phyloP scores from a whole-genome alignment of 2,797 vertebrate genomes.

The Notolabrus celidotus region DNA sequence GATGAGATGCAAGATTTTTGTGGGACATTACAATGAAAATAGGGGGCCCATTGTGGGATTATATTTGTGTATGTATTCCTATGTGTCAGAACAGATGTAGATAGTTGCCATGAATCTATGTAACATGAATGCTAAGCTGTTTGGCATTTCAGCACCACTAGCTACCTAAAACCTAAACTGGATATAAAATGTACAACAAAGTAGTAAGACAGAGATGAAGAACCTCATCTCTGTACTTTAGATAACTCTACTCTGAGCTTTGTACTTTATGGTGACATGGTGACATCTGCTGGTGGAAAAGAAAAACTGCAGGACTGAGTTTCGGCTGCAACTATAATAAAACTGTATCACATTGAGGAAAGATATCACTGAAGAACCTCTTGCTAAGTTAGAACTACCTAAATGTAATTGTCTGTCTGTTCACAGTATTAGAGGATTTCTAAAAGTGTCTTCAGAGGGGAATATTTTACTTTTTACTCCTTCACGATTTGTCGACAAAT shows the following conservation, averaged over 20 bases:
- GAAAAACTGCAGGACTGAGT: conserved; percentile 23
- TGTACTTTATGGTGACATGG: conserved; percentile 18
- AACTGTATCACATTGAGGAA: neutral
- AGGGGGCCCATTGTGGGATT: conserved; percentile 17
- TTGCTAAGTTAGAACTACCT: neutral
- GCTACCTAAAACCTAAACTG: neutral
- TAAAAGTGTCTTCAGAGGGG: neutral
- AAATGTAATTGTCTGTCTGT: neutral
- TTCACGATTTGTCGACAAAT: no score
- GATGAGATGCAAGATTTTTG: conserved; percentile 26
- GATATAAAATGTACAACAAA: neutral
- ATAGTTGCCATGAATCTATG: conserved; percentile 41
- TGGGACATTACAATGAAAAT: conserved; percentile 59
- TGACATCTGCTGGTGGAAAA: conserved; percentile 70
- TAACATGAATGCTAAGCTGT: conserved; percentile 1
- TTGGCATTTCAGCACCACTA: no score
- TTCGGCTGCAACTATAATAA: no score
- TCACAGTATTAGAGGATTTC: neutral
- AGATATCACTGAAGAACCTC: neutral
- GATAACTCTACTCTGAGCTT: neutral
- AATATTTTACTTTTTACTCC: neutral
- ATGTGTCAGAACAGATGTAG: conserved; percentile 15
- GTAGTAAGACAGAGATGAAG: neutral
- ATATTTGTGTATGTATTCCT: conserved; percentile 32
- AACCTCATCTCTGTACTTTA: neutral